A percentile compares a stretch with the other conserved stretches of the same genome.
Conservation (phyloP, 64 coral and sea anemone species). For the Montipora efflorescens region DNA sequence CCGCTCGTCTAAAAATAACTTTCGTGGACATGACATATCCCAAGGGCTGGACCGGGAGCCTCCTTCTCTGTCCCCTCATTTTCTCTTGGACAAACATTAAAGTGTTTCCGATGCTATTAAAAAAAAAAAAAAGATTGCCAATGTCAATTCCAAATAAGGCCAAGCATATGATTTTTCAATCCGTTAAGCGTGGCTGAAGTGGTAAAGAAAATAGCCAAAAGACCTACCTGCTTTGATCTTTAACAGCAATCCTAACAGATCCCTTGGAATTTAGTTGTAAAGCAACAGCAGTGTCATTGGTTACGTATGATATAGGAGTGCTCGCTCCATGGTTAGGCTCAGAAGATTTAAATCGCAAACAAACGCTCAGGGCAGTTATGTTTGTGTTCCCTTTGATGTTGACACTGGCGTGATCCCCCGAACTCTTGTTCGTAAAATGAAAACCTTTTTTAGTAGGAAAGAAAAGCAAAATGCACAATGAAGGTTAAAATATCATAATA, state of each 20-base stretch:
- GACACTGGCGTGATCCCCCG: slow-evolving; percentile 4
- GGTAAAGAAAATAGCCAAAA: not conserved
- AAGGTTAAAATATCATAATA: too few species aligned
- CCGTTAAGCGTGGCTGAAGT: not conserved
- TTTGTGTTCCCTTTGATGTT: not conserved
- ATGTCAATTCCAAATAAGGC: too few species aligned
- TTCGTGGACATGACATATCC: too few species aligned
- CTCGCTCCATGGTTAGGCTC: not conserved
- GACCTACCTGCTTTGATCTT: slow-evolving; percentile 30
- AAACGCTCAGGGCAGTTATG: slow-evolving; percentile 10
- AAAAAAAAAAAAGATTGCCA: too few species aligned
- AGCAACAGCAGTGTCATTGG: not conserved
- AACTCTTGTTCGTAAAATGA: slow-evolving; percentile 17
- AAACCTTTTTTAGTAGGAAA: not conserved
- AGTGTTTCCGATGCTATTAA: too few species aligned
- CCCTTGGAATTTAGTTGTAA: not conserved
- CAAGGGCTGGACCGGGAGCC: too few species aligned
- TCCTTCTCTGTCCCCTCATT: too few species aligned
- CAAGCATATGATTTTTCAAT: too few species aligned
- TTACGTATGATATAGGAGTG: slow-evolving; percentile 5
- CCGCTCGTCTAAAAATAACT: too few species aligned
- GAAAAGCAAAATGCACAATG: not conserved
- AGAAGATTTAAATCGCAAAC: slow-evolving; percentile 18
- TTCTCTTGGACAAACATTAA: too few species aligned
- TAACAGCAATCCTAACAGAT: not conserved